A percentile compares a stretch with the other conserved stretches of the same genome.
Conservation (phyloP, 64 coral and sea anemone species). For the Acropora yongei region DNA sequence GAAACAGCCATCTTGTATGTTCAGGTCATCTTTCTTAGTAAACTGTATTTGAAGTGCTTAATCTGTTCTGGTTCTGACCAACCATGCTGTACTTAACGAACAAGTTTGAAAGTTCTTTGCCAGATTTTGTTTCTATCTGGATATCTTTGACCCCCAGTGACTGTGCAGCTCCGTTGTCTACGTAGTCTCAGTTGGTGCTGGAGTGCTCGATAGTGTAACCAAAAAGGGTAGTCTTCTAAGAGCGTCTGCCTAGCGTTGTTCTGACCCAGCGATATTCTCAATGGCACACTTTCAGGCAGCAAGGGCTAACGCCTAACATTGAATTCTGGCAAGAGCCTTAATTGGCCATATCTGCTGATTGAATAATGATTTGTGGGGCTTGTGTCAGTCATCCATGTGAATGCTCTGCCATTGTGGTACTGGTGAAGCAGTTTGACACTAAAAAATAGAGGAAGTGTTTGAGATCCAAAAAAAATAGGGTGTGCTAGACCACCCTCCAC, state of each 20-base stretch:
- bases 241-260: slow-evolving; percentile 22
- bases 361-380: background rate
- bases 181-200: background rate
- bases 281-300: slow-evolving; percentile 4
- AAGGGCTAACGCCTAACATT: slow-evolving; percentile 22
- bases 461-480: background rate
- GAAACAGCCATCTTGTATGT: slow-evolving; percentile 13
- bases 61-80: slow-evolving; percentile 7
- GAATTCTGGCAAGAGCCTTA: slow-evolving; percentile 11
- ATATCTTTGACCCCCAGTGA: background rate
- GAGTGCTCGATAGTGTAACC: background rate
- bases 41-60: background rate
- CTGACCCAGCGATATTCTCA: background rate
- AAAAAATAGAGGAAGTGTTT: background rate
- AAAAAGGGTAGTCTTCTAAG: slow-evolving; percentile 16
- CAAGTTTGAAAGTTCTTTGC: background rate
- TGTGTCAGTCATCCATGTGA: background rate
- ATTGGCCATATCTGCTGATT: background rate
- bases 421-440: background rate
- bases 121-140: no score
- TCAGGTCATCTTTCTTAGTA: slow-evolving; percentile 4
- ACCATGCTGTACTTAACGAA: background rate
- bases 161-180: background rate
- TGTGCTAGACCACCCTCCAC: background rate
- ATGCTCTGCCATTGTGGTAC: background rate